Percentiles rank a stretch among this genome's conserved stretches.
Evolutionary conservation across 1,140 invertebrate species (phyloP).

Genomic region (Matsumurasca onukii): DNA sequence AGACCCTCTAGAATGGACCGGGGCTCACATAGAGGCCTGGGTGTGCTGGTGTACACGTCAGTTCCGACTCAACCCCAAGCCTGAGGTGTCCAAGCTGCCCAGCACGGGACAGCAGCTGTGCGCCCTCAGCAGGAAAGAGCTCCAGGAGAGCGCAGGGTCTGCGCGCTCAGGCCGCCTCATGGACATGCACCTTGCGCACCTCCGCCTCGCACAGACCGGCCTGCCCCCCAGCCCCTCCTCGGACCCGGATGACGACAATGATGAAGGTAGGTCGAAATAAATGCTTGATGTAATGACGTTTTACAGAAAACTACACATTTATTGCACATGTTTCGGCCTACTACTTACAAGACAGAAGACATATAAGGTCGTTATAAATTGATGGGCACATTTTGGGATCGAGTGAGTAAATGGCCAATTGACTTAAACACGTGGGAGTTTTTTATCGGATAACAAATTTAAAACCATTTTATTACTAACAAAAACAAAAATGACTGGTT

Average conservation of each 20-base stretch:
- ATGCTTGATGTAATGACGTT: too few species aligned
- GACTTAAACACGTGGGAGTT: too few species aligned
- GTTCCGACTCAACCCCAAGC: slow-evolving; percentile 57
- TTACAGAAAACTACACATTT: too few species aligned
- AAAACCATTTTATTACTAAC: too few species aligned
- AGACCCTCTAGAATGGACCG: slow-evolving; percentile 66
- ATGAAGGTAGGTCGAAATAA: slow-evolving; percentile 12
- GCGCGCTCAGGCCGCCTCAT: slow-evolving; percentile 50
- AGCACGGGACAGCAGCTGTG: slow-evolving; percentile 58
- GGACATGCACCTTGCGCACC: slow-evolving; percentile 53
- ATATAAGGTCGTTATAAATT: too few species aligned
- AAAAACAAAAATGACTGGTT: too few species aligned
- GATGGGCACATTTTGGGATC: too few species aligned
- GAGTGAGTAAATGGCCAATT: too few species aligned
- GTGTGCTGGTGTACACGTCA: slow-evolving; percentile 61
- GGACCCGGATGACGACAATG: slow-evolving; percentile 27
- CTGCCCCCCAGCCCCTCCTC: slow-evolving; percentile 50
- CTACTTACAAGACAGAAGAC: too few species aligned
- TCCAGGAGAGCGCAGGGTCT: slow-evolving; percentile 51
- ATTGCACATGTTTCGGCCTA: too few species aligned
- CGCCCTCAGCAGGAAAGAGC: slow-evolving; percentile 52
- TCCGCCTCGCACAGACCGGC: slow-evolving; percentile 52
- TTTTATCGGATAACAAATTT: too few species aligned
- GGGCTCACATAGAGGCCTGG: slow-evolving; percentile 62
- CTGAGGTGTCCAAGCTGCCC: slow-evolving; percentile 57